A percentile compares a stretch with the other conserved stretches of the same genome.
These are phyloP conservation scores for Scaptomyza hsui DNA, from an alignment of 1,140 invertebrate species.

Conservation along the genomic window DNA sequence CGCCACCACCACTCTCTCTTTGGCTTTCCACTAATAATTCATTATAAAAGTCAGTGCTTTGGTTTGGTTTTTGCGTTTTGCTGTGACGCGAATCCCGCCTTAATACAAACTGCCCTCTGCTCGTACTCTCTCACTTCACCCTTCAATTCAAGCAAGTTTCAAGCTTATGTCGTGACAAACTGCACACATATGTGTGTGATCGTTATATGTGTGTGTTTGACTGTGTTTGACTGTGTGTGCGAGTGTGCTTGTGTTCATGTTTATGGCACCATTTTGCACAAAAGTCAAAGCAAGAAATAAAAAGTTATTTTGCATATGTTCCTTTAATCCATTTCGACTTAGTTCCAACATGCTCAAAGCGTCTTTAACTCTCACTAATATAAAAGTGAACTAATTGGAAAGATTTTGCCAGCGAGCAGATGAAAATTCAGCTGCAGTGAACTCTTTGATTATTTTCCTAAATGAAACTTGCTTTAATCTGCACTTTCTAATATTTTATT, in stretches of 20 bases:
- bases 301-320: conserved; percentile 43
- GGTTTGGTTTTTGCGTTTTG: conserved; percentile 81
- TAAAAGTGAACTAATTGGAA: neutral
- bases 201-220: conserved; percentile 7
- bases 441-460: too few relatives aligned
- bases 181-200: conserved; percentile 72
- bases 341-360: conserved; percentile 14
- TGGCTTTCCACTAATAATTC: conserved; percentile 73
- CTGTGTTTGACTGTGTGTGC: conserved; percentile 33
- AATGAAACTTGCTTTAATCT: too few relatives aligned
- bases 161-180: conserved; percentile 81
- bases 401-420: neutral
- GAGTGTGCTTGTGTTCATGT: conserved; percentile 54
- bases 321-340: conserved; percentile 38
- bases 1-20: neutral
- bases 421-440: too few relatives aligned
- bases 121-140: neutral
- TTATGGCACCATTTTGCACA: conserved; percentile 77
- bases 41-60: conserved; percentile 82
- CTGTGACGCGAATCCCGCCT: conserved; percentile 71
- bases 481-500: neutral
- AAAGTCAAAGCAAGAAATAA: conserved; percentile 59
- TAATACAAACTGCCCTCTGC: conserved; percentile 23
- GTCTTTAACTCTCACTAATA: neutral
- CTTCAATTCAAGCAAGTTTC: conserved; percentile 30